These are phyloP conservation scores for Diplodus puntazzo DNA, from an alignment of 2,797 vertebrate species.

Conservation along the genomic window DNA sequence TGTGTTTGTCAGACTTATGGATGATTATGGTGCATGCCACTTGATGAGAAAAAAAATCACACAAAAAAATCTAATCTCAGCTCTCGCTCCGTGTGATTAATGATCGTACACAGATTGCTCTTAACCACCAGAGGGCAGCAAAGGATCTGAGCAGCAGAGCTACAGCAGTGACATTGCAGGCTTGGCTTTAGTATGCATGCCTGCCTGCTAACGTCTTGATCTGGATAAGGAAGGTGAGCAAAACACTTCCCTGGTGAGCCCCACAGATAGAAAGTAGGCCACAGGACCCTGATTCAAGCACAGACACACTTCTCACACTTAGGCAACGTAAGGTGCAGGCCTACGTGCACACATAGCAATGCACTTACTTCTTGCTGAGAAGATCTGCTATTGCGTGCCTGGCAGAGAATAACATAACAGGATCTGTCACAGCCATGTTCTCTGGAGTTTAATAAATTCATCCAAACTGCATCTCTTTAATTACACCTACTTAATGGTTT, in stretches of 20 bases:
- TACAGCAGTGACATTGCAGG: not conserved
- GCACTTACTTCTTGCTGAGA: conserved; percentile 8
- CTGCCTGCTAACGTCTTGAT: conserved; percentile 54
- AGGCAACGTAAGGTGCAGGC: conserved; percentile 7
- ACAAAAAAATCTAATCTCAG: too few relatives aligned
- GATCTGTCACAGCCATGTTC: conserved; percentile 41
- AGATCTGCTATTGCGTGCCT: conserved; percentile 19
- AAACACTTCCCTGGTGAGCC: conserved; percentile 40
- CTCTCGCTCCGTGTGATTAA: too few relatives aligned
- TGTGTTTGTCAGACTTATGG: not conserved
- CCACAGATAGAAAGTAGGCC: conserved; percentile 53
- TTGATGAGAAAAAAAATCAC: not conserved
- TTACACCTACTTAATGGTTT: not conserved
- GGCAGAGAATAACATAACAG: conserved; percentile 17
- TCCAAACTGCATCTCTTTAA: conserved; percentile 5
- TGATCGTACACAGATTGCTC: not conserved
- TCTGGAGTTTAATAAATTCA: conserved; percentile 9
- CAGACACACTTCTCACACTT: conserved; percentile 36
- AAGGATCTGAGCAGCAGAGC: not conserved
- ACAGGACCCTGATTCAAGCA: conserved; percentile 42
- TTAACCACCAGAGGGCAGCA: conserved; percentile 64
- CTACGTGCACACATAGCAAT: conserved; percentile 6
- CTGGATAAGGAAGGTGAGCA: conserved; percentile 48
- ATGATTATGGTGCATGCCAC: not conserved
- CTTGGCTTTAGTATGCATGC: conserved; percentile 38